A percentile compares a stretch with the other conserved stretches of the same genome.
Evolutionary conservation across 2,113 vertebrate genomes (phyloP).

Genomic region (Pelobates fuscus): DNA sequence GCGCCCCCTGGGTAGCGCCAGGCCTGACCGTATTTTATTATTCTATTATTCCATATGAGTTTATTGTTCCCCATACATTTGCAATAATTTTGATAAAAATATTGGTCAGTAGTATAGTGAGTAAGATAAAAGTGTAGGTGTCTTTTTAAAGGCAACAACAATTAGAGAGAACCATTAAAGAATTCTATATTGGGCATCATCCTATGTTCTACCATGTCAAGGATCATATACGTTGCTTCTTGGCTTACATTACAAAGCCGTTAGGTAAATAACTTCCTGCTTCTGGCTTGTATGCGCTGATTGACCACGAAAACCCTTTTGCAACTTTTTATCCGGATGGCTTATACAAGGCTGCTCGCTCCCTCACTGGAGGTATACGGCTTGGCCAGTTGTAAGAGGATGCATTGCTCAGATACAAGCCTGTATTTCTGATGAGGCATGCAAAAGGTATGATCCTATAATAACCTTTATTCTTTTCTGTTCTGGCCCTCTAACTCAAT

Average conservation of each 20-base stretch:
- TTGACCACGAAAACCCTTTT: not conserved
- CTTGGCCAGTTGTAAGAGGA: conserved; percentile 38
- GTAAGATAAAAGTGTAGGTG: no score
- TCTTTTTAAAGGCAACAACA: no score
- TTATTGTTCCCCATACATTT: no score
- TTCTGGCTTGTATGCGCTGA: not conserved
- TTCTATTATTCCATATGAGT: no score
- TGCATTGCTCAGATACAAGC: conserved; percentile 20
- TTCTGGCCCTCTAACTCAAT: not conserved
- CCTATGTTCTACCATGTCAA: no score
- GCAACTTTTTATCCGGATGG: not conserved
- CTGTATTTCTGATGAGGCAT: conserved; percentile 52
- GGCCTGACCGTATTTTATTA: no score
- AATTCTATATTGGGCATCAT: no score
- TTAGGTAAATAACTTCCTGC: not conserved
- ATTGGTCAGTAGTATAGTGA: no score
- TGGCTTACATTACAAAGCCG: not conserved
- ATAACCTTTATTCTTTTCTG: not conserved
- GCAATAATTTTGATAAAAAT: no score
- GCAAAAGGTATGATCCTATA: conserved; percentile 26
- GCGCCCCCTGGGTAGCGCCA: no score
- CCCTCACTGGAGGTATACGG: not conserved
- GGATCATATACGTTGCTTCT: no score
- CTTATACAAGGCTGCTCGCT: not conserved
- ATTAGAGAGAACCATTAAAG: no score